Conservation (phyloP, 2,113 vertebrate genomes). For the Oophaga pumilio region DNA sequence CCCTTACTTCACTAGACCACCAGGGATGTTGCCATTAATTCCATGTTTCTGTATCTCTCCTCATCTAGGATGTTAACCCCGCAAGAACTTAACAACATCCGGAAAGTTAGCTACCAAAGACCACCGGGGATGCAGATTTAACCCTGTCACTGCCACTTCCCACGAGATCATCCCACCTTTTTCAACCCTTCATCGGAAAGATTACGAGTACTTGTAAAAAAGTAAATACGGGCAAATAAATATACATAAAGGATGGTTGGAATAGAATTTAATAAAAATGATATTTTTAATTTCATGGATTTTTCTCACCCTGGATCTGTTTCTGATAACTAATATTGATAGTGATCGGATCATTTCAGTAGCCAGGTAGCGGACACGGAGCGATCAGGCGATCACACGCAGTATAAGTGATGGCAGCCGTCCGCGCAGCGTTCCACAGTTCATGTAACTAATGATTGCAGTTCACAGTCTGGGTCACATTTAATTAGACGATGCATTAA, state of each 20-base stretch:
- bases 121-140: too few species aligned
- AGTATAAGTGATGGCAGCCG: constrained; percentile 84
- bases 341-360: neutral
- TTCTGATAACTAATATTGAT: neutral
- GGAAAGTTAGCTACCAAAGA: too few species aligned
- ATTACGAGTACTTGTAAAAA: too few species aligned
- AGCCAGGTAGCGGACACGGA: neutral
- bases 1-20: neutral
- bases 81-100: too few species aligned
- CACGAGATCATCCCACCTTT: too few species aligned
- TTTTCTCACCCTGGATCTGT: neutral
- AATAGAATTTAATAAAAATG: neutral
- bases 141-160: too few species aligned
- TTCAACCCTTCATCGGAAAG: too few species aligned
- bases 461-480: constrained; percentile 91
- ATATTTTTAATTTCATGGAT: neutral
- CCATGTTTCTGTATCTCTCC: too few species aligned
- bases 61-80: too few species aligned
- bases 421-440: constrained; percentile 82
- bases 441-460: constrained; percentile 89
- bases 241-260: neutral
- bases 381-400: constrained; percentile 72
- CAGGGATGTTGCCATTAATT: neutral
- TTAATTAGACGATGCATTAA: constrained; percentile 90
- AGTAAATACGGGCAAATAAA: too few species aligned